These are phyloP conservation scores for Dione juno DNA, from an alignment of 2,888 invertebrate species.

Conservation along the genomic window DNA sequence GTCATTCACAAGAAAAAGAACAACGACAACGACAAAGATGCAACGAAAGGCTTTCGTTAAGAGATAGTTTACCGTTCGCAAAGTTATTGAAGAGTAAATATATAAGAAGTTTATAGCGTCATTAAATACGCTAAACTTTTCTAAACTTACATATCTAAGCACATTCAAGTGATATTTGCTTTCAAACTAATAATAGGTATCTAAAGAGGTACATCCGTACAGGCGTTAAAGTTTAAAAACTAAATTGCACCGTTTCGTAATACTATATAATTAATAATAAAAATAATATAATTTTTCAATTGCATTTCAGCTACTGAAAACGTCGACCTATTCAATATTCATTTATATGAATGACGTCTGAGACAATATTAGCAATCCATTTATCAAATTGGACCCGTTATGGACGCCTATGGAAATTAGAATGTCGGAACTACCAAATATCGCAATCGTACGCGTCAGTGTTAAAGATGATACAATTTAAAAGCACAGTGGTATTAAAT, in stretches of 20 bases:
- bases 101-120: constrained; percentile 10
- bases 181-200: neutral
- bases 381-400: constrained; percentile 3
- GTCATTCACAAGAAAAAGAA: constrained; percentile 2
- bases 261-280: neutral
- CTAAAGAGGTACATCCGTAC: neutral
- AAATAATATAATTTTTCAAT: no score
- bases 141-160: neutral
- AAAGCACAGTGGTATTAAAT: neutral
- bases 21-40: constrained; percentile 9
- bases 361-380: constrained; percentile 11
- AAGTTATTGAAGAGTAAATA: neutral
- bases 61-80: constrained; percentile 4
- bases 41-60: constrained; percentile 1
- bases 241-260: neutral
- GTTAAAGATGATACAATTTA: no score
- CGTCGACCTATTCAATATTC: neutral
- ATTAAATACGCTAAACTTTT: constrained; percentile 1
- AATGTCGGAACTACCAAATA: neutral
- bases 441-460: no score
- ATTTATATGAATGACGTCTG: neutral
- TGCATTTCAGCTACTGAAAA: no score
- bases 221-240: constrained; percentile 7
- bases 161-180: neutral
- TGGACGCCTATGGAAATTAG: neutral